A percentile compares a stretch with the other conserved stretches of the same genome.
These are phyloP conservation scores for Caradrina kadenii DNA, from an alignment of 2,888 invertebrate genomes.

Conservation along the genomic window DNA sequence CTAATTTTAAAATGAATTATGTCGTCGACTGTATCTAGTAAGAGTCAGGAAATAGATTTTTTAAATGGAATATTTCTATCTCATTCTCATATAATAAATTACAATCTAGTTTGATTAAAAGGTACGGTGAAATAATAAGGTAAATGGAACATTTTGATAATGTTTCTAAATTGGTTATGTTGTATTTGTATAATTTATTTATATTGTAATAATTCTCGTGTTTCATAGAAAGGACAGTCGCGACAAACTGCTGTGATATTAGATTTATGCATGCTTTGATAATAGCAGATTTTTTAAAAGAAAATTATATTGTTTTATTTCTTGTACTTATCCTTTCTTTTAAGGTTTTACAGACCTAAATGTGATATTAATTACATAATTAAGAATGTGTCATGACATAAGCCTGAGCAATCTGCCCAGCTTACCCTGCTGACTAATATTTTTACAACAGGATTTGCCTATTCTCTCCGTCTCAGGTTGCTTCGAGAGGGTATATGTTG, in stretches of 20 bases:
- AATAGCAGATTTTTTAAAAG: conserved; percentile 42
- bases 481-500: no score
- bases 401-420: no score
- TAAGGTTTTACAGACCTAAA: no score
- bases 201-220: not conserved
- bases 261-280: conserved; percentile 71
- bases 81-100: no score
- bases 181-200: not conserved
- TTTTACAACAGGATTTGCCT: no score
- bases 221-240: conserved; percentile 51
- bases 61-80: no score
- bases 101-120: not conserved
- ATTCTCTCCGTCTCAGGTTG: no score
- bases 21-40: conserved; percentile 29
- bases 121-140: conserved; percentile 20
- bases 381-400: no score
- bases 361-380: no score
- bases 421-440: no score
- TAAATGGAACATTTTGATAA: conserved; percentile 9
- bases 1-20: conserved; percentile 1
- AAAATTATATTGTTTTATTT: conserved; percentile 38
- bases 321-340: no score
- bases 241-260: conserved; percentile 86
- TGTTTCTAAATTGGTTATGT: not conserved
- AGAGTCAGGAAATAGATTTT: not conserved